phyloP scores from a whole-genome alignment of 2,888 invertebrate genomes.

The Neoascia interrupta region DNA sequence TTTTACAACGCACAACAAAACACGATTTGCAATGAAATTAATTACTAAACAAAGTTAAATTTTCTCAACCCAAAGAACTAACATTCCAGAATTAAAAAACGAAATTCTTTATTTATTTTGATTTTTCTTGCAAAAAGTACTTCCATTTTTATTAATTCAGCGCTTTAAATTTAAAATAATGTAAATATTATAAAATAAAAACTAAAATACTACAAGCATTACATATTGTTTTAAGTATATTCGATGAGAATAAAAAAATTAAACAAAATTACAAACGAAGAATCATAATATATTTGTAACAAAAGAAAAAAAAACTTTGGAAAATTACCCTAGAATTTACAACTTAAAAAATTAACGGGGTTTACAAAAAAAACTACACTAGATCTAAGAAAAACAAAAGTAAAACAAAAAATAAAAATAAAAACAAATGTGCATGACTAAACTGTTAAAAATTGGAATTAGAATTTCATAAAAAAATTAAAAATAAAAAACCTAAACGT shows the following conservation, averaged over 20 bases:
- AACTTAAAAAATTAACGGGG: too few relatives aligned
- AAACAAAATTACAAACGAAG: too few relatives aligned
- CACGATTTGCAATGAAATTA: conserved; percentile 5
- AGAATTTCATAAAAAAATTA: conserved; percentile 44
- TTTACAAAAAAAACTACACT: conserved; percentile 30
- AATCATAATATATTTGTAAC: conserved; percentile 66
- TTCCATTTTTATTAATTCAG: conserved; percentile 58
- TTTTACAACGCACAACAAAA: conserved; percentile 56
- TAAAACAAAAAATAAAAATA: conserved; percentile 6
- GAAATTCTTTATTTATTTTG: background rate
- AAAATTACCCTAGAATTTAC: too few relatives aligned
- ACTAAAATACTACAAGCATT: conserved; percentile 18
- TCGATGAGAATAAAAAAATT: too few relatives aligned
- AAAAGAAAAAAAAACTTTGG: too few relatives aligned
- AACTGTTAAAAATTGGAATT: conserved; percentile 71
- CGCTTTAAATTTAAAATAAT: too few relatives aligned
- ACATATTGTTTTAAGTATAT: conserved; percentile 47
- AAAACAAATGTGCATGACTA: conserved; percentile 72
- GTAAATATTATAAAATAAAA: conserved; percentile 43
- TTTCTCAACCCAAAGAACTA: background rate
- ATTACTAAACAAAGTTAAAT: background rate
- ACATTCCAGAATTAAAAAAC: conserved; percentile 37
- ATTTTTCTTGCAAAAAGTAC: conserved; percentile 36
- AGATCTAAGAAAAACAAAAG: conserved; percentile 34
- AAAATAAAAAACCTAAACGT: conserved; percentile 13